A percentile compares a stretch with the other conserved stretches of the same genome.
Evolutionary conservation across 1,140 invertebrate species (phyloP).

Genomic region (Papilio polyxenes): DNA sequence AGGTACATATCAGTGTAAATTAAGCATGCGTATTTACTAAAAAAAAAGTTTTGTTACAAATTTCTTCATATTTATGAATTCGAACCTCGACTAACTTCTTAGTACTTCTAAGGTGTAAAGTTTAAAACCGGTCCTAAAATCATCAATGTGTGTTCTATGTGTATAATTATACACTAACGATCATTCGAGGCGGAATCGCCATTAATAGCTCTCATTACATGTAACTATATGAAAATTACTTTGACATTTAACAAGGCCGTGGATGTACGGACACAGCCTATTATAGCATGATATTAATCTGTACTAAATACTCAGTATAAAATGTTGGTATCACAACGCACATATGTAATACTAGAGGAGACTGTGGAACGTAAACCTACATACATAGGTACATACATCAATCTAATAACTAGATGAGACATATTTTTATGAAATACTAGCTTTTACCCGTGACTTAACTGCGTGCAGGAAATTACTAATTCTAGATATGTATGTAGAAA

Average conservation of each 20-base stretch:
- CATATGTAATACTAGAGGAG: background rate
- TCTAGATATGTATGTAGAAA: background rate
- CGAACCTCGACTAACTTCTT: background rate
- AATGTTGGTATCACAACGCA: background rate
- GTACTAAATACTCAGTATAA: background rate
- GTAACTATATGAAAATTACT: conserved; percentile 45
- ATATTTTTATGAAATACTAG: too few species aligned
- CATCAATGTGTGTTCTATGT: background rate
- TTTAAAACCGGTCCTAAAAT: background rate
- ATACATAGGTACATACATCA: too few species aligned
- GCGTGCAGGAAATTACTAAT: background rate
- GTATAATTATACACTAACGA: conserved; percentile 13
- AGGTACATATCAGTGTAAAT: too few species aligned
- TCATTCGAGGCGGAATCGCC: conserved; percentile 22
- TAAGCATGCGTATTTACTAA: too few species aligned
- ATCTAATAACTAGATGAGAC: too few species aligned
- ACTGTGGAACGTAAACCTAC: too few species aligned
- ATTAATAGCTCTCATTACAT: conserved; percentile 40
- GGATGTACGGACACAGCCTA: conserved; percentile 29
- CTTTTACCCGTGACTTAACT: too few species aligned
- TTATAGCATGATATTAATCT: background rate
- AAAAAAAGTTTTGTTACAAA: too few species aligned
- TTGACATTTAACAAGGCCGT: conserved; percentile 45
- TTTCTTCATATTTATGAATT: background rate
- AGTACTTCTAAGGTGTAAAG: background rate